phyloP scores from a whole-genome alignment of 2,113 vertebrate species.

The Cebidichthys violaceus region DNA sequence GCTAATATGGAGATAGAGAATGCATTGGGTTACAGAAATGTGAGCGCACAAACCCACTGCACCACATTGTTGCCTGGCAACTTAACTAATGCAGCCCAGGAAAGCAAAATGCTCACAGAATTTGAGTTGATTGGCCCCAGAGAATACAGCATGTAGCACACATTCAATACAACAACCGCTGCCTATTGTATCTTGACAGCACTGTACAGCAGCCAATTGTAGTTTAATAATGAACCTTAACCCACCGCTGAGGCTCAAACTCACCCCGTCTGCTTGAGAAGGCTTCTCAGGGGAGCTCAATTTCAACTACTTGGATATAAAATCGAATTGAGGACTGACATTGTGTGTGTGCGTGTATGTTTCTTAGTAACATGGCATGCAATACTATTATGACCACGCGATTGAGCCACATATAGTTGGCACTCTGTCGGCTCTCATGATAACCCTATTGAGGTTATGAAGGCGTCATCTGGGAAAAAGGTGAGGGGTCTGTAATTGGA shows the following conservation, averaged over 20 bases:
- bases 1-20: conserved; percentile 41
- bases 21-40: conserved; percentile 43
- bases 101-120: conserved; percentile 51
- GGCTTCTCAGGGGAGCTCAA: conserved; percentile 20
- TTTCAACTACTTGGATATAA: conserved; percentile 18
- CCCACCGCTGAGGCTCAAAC: conserved; percentile 17
- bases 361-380: background rate
- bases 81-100: conserved; percentile 69
- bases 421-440: conserved; percentile 24
- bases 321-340: background rate
- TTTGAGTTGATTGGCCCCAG: conserved; percentile 43
- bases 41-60: conserved; percentile 49
- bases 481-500: conserved; percentile 58
- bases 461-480: conserved; percentile 28
- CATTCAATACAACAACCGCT: conserved; percentile 20
- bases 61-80: conserved; percentile 80
- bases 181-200: conserved; percentile 14
- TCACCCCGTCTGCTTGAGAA: conserved; percentile 20
- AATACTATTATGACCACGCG: background rate
- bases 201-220: conserved; percentile 9
- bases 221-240: conserved; percentile 45
- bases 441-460: conserved; percentile 54
- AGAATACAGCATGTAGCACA: conserved; percentile 30
- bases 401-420: conserved; percentile 17
- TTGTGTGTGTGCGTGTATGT: background rate